These are phyloP conservation scores for Drosophila athabasca DNA, from an alignment of 1,140 invertebrate species.

Conservation along the genomic window DNA sequence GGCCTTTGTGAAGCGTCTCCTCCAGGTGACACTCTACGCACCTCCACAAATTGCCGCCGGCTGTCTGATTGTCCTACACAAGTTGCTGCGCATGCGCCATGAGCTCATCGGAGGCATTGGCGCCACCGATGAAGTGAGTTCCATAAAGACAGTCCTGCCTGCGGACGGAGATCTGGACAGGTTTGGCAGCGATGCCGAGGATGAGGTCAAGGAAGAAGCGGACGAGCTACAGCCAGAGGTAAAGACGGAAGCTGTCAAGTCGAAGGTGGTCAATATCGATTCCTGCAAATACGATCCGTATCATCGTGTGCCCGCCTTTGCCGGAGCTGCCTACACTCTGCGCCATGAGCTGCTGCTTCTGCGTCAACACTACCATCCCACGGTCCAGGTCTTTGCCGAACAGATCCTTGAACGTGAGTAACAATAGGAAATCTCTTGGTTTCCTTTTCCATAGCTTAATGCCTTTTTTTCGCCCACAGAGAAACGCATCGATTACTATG, in stretches of 20 bases:
- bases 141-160: neutral
- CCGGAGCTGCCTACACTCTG: constrained; percentile 88
- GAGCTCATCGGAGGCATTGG: constrained; percentile 60
- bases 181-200: constrained; percentile 84
- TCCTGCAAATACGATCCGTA: constrained; percentile 88
- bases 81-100: constrained; percentile 71
- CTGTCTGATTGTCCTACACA: constrained; percentile 78
- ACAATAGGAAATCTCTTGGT: neutral
- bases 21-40: constrained; percentile 88
- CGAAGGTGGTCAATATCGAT: constrained; percentile 66
- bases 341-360: constrained; percentile 90
- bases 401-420: constrained; percentile 89
- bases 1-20: constrained; percentile 94
- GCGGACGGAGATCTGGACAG: constrained; percentile 59
- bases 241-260: constrained; percentile 1
- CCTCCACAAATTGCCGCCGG: constrained; percentile 72
- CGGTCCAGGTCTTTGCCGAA: constrained; percentile 93
- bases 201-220: constrained; percentile 85
- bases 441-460: neutral
- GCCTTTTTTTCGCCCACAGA: constrained; percentile 84
- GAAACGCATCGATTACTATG: constrained; percentile 91
- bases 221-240: neutral
- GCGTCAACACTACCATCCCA: constrained; percentile 93
- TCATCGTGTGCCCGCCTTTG: constrained; percentile 92
- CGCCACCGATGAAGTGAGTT: constrained; percentile 8